phyloP scores from a whole-genome alignment of 2,797 vertebrate genomes.

The Poecilia wingei region DNA sequence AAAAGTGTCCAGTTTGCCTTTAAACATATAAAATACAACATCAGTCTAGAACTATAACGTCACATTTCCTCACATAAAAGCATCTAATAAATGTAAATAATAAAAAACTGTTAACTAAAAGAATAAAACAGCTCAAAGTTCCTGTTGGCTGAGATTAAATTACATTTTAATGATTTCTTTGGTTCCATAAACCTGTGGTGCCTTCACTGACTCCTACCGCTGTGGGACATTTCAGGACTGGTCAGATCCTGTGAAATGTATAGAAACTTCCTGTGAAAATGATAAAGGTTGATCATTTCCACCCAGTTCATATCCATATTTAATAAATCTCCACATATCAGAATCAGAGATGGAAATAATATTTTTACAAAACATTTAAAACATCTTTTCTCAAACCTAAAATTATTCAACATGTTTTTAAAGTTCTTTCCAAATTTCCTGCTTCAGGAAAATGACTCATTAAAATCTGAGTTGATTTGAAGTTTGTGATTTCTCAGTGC shows the following conservation, averaged over 20 bases:
- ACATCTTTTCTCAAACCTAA: background rate
- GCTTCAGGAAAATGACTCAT: background rate
- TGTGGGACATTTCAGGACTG: constrained; percentile 3
- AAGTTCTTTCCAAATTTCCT: background rate
- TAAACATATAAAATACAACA: background rate
- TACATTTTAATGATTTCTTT: background rate
- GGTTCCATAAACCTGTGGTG: background rate
- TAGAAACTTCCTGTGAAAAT: background rate
- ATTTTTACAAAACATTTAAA: background rate
- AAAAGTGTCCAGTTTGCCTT: background rate
- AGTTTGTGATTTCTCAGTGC: background rate
- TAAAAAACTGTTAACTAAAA: background rate
- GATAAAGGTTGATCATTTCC: background rate
- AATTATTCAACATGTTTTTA: too few species aligned
- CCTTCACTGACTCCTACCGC: constrained; percentile 25
- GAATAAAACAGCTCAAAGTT: background rate
- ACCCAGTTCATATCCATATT: background rate
- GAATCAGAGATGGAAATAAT: background rate
- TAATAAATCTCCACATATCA: background rate
- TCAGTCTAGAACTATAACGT: background rate
- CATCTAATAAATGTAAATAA: background rate
- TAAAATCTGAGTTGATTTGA: background rate
- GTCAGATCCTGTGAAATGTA: background rate
- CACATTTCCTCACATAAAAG: background rate
- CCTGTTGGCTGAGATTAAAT: background rate